A percentile compares a stretch with the other conserved stretches of the same genome.
phyloP scores from a whole-genome alignment of 2,888 invertebrate species.

The Aphrophora alni region DNA sequence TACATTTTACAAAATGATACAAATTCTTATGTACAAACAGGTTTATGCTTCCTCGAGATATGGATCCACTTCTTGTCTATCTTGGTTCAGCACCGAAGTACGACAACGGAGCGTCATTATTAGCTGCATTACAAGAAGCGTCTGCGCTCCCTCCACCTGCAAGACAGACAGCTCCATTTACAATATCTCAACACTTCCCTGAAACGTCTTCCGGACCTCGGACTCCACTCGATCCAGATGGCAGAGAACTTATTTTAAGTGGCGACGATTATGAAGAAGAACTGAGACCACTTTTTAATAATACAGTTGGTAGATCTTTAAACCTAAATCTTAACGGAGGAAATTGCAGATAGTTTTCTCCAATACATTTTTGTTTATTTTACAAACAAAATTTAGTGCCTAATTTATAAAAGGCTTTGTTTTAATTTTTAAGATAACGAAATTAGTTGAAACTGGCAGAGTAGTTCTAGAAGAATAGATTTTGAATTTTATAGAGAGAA shows the following conservation, averaged over 20 bases:
- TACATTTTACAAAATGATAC: too few relatives aligned
- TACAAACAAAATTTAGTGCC: background rate
- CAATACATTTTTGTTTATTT: background rate
- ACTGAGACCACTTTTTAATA: background rate
- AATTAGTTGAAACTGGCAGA: too few relatives aligned
- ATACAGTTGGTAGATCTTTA: background rate
- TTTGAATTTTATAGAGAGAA: too few relatives aligned
- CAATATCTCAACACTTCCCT: background rate
- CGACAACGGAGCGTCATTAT: constrained; percentile 46
- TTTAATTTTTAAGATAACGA: too few relatives aligned
- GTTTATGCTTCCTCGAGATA: constrained; percentile 46
- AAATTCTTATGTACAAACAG: too few relatives aligned
- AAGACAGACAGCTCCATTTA: background rate
- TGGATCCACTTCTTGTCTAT: constrained; percentile 47
- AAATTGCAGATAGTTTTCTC: background rate
- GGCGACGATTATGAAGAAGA: background rate
- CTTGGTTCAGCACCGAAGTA: constrained; percentile 47
- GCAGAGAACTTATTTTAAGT: background rate
- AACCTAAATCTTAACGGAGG: background rate
- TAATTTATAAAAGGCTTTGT: background rate
- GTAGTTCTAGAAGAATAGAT: too few relatives aligned
- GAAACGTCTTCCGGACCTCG: background rate
- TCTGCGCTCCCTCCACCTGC: background rate
- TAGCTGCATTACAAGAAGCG: constrained; percentile 34
- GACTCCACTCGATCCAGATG: background rate